Evolutionary conservation across 2,888 invertebrate genomes (phyloP).

Genomic region (Caenorhabditis angaria): DNA sequence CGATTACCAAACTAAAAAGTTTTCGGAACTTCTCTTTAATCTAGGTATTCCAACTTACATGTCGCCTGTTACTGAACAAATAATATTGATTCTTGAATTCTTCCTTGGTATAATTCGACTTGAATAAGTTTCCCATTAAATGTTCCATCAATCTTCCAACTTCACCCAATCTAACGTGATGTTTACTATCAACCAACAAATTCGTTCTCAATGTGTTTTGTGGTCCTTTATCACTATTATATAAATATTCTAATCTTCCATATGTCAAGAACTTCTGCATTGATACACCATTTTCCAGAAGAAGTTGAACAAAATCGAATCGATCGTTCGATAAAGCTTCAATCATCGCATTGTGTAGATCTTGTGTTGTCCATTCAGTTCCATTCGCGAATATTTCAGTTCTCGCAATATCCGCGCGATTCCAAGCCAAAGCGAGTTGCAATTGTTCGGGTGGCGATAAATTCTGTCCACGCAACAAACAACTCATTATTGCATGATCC

Average conservation of each 20-base stretch:
- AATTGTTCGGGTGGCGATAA: slow-evolving; percentile 78
- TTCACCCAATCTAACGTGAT: slow-evolving; percentile 28
- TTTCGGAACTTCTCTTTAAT: too few relatives aligned
- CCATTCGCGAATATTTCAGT: slow-evolving; percentile 78
- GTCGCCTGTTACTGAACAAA: slow-evolving; percentile 54
- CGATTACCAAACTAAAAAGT: slow-evolving; percentile 41
- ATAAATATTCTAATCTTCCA: slow-evolving; percentile 87
- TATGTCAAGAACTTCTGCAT: slow-evolving; percentile 97
- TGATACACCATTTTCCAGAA: slow-evolving; percentile 95
- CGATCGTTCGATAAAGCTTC: slow-evolving; percentile 97
- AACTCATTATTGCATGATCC: slow-evolving; percentile 94
- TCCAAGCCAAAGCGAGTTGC: slow-evolving; percentile 93
- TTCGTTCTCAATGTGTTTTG: slow-evolving; percentile 82
- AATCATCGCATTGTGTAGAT: slow-evolving; percentile 97
- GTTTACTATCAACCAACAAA: slow-evolving; percentile 30
- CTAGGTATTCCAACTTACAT: slow-evolving; percentile 26
- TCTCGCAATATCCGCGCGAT: slow-evolving; percentile 94
- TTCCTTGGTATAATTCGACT: slow-evolving; percentile 90
- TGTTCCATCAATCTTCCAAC: slow-evolving; percentile 91
- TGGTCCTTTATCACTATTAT: slow-evolving; percentile 87
- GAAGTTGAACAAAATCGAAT: slow-evolving; percentile 96
- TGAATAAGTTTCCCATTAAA: slow-evolving; percentile 96
- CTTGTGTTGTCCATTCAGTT: slow-evolving; percentile 88
- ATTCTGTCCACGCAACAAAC: slow-evolving; percentile 81
- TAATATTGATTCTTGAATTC: slow-evolving; percentile 79